Evolutionary conservation across 2,113 vertebrate genomes (phyloP).

Genomic region (Gorsachius goisagi): DNA sequence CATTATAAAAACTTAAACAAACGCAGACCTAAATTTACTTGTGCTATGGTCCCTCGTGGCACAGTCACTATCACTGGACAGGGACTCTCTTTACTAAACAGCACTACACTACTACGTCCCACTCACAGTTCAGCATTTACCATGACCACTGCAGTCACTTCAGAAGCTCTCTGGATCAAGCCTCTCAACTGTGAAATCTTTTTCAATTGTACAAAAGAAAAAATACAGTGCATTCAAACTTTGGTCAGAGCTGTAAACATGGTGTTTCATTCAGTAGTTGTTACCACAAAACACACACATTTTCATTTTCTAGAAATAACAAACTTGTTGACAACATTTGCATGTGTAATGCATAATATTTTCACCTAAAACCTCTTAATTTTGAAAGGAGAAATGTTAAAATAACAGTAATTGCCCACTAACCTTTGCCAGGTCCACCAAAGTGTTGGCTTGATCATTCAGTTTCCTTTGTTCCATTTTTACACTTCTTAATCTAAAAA

Average conservation of each 20-base stretch:
- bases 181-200: neutral
- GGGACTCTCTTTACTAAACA: neutral
- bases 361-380: neutral
- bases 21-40: neutral
- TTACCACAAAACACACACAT: neutral
- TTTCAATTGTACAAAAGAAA: neutral
- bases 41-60: neutral
- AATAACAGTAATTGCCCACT: slow-evolving; percentile 47
- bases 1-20: neutral
- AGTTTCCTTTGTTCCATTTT: slow-evolving; percentile 99
- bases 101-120: neutral
- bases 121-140: neutral
- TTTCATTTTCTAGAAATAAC: neutral
- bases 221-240: neutral
- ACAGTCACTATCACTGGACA: neutral
- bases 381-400: neutral
- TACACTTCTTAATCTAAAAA: slow-evolving; percentile 99
- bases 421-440: slow-evolving; percentile 99
- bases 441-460: slow-evolving; percentile 98
- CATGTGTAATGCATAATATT: neutral
- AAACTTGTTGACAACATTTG: neutral
- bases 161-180: neutral
- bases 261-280: neutral
- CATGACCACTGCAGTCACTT: neutral
- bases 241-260: neutral